phyloP scores from a whole-genome alignment of 23 tunicate genomes.

The Corella eumyota region DNA sequence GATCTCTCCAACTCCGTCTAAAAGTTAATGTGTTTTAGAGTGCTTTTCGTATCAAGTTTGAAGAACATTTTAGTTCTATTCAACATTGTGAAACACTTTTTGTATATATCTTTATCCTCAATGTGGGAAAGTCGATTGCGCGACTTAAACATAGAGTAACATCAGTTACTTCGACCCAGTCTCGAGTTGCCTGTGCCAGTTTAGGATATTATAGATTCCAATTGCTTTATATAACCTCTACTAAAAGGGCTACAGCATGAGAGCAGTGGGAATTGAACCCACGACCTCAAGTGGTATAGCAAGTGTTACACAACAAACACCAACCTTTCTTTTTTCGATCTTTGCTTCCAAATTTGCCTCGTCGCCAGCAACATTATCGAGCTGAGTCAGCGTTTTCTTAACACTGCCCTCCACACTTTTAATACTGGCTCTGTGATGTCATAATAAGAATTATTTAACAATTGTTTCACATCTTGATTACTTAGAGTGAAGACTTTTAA shows the following conservation, averaged over 20 bases:
- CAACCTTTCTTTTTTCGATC: conserved; percentile 62
- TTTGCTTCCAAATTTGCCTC: conserved; percentile 86
- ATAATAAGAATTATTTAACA: too few species aligned
- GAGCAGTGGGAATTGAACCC: too few species aligned
- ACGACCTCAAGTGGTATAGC: too few species aligned
- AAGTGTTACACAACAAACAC: neutral
- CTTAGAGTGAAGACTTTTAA: neutral
- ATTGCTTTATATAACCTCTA: too few species aligned
- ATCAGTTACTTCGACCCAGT: too few species aligned
- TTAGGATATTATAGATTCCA: too few species aligned
- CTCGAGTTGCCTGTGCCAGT: too few species aligned
- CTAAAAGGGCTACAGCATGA: too few species aligned
- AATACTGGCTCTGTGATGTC: conserved; percentile 48
- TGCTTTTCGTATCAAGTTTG: neutral
- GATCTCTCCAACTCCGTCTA: conserved; percentile 86
- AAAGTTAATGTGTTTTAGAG: neutral
- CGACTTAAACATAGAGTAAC: too few species aligned
- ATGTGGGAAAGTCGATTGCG: too few species aligned
- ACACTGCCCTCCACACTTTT: conserved; percentile 44
- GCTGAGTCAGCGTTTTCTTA: conserved; percentile 59
- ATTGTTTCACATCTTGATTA: neutral
- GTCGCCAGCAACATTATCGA: conserved; percentile 88
- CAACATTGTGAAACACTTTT: neutral
- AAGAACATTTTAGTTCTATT: neutral
- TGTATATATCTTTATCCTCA: too few species aligned